phyloP scores from a whole-genome alignment of 2,888 invertebrate genomes.

The Chrysopilus asiliformis region DNA sequence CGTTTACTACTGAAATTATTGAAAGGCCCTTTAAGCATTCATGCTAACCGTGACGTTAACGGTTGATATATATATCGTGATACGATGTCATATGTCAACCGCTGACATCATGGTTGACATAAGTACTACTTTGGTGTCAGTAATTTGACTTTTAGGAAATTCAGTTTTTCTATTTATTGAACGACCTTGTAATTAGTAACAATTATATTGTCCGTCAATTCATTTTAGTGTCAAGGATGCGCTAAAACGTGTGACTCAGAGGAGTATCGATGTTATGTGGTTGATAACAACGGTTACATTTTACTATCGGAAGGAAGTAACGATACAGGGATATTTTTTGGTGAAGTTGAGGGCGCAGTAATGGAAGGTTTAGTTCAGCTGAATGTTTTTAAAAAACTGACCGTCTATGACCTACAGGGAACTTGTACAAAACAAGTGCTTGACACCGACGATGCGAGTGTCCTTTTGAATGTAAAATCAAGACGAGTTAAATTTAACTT shows the following conservation, averaged over 20 bases:
- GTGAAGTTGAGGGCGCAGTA: slow-evolving; percentile 62
- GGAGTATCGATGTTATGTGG: slow-evolving; percentile 66
- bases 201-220: too few relatives aligned
- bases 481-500: background rate
- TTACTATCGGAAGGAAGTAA: slow-evolving; percentile 49
- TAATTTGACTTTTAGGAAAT: too few relatives aligned
- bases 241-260: slow-evolving; percentile 45
- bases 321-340: slow-evolving; percentile 74
- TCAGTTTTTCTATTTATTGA: too few relatives aligned
- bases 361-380: slow-evolving; percentile 60
- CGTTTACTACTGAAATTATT: background rate
- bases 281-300: slow-evolving; percentile 85
- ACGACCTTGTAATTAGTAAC: too few relatives aligned
- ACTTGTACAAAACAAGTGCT: slow-evolving; percentile 45
- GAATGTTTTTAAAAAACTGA: slow-evolving; percentile 58
- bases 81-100: too few relatives aligned
- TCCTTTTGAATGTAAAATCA: slow-evolving; percentile 24
- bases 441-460: slow-evolving; percentile 25
- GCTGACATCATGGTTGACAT: too few relatives aligned
- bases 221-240: slow-evolving; percentile 38
- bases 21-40: too few relatives aligned
- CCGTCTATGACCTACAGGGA: slow-evolving; percentile 76
- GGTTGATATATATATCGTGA: too few relatives aligned
- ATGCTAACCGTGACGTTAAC: too few relatives aligned
- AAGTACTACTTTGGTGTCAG: too few relatives aligned